Evolutionary conservation across 35 echinoderm and acorn worm species (phyloP), one percentile per base, ranked within the genome.

Genomic region (Antedon bifida): DNA sequence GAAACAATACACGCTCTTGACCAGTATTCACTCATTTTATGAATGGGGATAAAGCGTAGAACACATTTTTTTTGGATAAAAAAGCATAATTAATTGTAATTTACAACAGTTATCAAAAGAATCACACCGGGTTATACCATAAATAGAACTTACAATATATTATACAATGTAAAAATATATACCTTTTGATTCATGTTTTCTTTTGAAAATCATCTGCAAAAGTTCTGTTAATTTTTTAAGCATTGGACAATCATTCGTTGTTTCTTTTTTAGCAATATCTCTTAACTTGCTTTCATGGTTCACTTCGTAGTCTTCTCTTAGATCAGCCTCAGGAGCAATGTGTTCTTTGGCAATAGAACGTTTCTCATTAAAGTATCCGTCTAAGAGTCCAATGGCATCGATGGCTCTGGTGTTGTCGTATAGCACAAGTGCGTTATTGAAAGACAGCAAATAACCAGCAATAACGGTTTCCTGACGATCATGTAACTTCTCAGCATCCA

Each of bases 161-260:
- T 7, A 4, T 42, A 14, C 4, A 42, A 42, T 42, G 38, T 14
- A 42, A 42, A 42, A 42, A 42, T 14, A 42, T 42, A 30, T 86
- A 92, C 90, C 90, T 88, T 81, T 88, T 0, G 90, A 92, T 34
- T 77, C 12, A 11, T 81, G 77, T 2, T 92, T 83, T 34, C 80
- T 78, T 39, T 31, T 32, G 56, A 81, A 92, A 19, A 83, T 82
- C 26, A 46, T 16, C 17, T 76, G 31, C 28, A 92, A 46, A 28
- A 88, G 32, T 17, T 88, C 32, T 12, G 34, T 39, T 3, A 92
- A 73, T 12, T 77, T 35, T 8, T 74, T 82, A 19, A 92, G 78
- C 35, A 85, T 92, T 3, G 86, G 86, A 39, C 84, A 88, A 26
- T 74, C 32, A 4, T 83, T 29, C 12, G 74, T 39, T 29, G 74